phyloP scores from a whole-genome alignment of 1,140 invertebrate species.

The Caenorhabditis elegans region WBcel235 BX284603.4:4929501-4930000 shows the following conservation, averaged over 20 bases:
- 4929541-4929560: no score
- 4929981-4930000: neutral
- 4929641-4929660: constrained; percentile 45
- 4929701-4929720: neutral
- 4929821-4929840: neutral
- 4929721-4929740: neutral
- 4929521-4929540: constrained; percentile 11
- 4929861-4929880: no score
- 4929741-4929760: no score
- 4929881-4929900: neutral
- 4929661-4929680: constrained; percentile 68
- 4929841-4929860: no score
- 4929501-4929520: constrained; percentile 39
- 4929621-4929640: constrained; percentile 49
- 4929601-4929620: constrained; percentile 47
- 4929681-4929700: neutral
- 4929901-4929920: neutral
- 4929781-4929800: neutral
- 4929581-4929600: constrained; percentile 45
- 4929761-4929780: neutral
- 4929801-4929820: neutral
- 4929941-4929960: constrained; percentile 4
- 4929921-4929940: neutral
- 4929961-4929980: neutral
- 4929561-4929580: neutral